Percentiles rank a stretch among this genome's conserved stretches.
These are phyloP conservation scores for Xanthorhoe spadicearia DNA, from an alignment of 2,888 invertebrate species.

Conservation along the genomic window DNA sequence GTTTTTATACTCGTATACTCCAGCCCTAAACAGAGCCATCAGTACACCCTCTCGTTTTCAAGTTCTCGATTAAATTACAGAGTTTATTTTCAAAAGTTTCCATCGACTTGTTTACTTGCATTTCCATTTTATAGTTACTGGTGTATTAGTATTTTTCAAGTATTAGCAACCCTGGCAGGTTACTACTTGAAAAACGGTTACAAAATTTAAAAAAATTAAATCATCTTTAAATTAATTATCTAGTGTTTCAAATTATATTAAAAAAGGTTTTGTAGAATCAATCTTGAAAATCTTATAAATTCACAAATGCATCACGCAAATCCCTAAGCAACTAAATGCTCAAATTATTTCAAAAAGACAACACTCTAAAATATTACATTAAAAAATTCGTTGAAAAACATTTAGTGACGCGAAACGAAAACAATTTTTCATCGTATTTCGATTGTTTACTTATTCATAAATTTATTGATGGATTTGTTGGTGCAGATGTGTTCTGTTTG, in stretches of 20 bases:
- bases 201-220: too few species aligned
- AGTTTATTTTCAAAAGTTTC: constrained; percentile 46
- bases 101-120: constrained; percentile 41
- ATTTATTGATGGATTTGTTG: constrained; percentile 33
- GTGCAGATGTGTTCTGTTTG: constrained; percentile 25
- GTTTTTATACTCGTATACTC: constrained; percentile 9
- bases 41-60: constrained; percentile 47
- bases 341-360: not conserved
- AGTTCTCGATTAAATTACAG: constrained; percentile 50
- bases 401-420: constrained; percentile 28
- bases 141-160: not conserved
- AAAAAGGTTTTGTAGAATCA: too few species aligned
- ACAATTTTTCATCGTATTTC: constrained; percentile 26
- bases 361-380: constrained; percentile 3
- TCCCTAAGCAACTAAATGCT: too few species aligned
- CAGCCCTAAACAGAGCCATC: constrained; percentile 34
- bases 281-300: too few species aligned
- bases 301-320: too few species aligned
- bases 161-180: not conserved
- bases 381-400: constrained; percentile 15
- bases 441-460: constrained; percentile 37
- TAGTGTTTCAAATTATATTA: too few species aligned
- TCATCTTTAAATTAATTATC: too few species aligned
- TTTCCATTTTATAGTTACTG: constrained; percentile 21
- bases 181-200: too few species aligned